phyloP scores from a whole-genome alignment of 2,113 vertebrate species.

The Labeo rohita region DNA sequence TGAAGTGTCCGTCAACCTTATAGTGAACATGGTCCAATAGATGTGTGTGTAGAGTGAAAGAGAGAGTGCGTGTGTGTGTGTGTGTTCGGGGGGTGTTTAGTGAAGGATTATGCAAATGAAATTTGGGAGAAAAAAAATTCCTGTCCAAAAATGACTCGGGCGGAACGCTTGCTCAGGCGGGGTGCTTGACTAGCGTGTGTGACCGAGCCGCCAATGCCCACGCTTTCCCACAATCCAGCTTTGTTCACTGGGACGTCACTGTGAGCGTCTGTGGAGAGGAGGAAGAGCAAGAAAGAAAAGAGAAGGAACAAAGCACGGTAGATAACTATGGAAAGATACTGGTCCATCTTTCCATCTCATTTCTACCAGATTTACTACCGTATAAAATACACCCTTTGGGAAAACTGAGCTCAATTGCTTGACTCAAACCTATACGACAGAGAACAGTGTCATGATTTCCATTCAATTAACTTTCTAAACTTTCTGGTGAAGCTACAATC shows the following conservation, averaged over 20 bases:
- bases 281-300: conserved; percentile 34
- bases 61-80: background rate
- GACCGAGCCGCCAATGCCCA: conserved; percentile 68
- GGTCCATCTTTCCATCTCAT: conserved; percentile 54
- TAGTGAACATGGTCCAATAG: conserved; percentile 32
- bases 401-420: background rate
- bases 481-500: conserved; percentile 13
- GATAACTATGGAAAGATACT: conserved; percentile 46
- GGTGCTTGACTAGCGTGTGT: conserved; percentile 69
- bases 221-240: conserved; percentile 72
- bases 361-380: conserved; percentile 54
- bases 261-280: conserved; percentile 43
- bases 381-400: conserved; percentile 23
- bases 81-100: conserved; percentile 39
- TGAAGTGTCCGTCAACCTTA: conserved; percentile 69
- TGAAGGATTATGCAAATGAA: conserved; percentile 52
- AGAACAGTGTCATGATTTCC: background rate
- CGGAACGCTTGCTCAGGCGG: conserved; percentile 62
- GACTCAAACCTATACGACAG: background rate
- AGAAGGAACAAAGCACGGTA: conserved; percentile 37
- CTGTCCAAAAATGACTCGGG: conserved; percentile 66
- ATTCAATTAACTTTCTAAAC: conserved; percentile 7
- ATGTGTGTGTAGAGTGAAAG: background rate
- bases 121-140: conserved; percentile 49
- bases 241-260: conserved; percentile 68